Percentiles rank a stretch among this genome's conserved stretches.
Evolutionary conservation across 2,113 vertebrate genomes (phyloP).

Genomic region (Malurus elegans): DNA sequence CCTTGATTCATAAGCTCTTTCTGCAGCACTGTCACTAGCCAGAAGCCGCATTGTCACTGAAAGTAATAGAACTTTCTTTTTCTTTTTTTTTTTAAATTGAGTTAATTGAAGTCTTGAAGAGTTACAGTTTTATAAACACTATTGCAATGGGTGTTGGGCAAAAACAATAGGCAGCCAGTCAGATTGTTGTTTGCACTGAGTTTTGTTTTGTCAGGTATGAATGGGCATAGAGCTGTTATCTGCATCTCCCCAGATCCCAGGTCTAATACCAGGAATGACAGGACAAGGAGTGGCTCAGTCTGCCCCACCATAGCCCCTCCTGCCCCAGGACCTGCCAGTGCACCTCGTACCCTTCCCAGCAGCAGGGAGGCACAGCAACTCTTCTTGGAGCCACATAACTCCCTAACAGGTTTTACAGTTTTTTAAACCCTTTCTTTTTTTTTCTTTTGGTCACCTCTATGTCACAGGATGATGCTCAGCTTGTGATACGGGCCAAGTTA

Average conservation of each 20-base stretch:
- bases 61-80: background rate
- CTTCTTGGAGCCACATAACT: background rate
- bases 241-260: background rate
- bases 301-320: background rate
- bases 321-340: background rate
- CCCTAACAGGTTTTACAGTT: background rate
- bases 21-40: background rate
- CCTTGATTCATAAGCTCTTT: conserved; percentile 21
- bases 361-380: background rate
- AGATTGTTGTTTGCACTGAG: background rate
- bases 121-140: background rate
- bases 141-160: background rate
- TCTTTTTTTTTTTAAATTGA: background rate
- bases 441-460: background rate
- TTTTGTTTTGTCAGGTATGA: background rate
- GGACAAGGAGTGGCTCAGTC: accelerated
- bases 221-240: background rate
- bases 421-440: background rate
- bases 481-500: background rate
- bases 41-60: background rate
- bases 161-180: background rate
- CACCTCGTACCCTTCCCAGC: background rate
- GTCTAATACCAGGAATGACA: background rate
- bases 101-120: background rate
- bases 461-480: background rate